Conservation (phyloP, 2,113 vertebrate species). For the Pyxicephalus adspersus region DNA sequence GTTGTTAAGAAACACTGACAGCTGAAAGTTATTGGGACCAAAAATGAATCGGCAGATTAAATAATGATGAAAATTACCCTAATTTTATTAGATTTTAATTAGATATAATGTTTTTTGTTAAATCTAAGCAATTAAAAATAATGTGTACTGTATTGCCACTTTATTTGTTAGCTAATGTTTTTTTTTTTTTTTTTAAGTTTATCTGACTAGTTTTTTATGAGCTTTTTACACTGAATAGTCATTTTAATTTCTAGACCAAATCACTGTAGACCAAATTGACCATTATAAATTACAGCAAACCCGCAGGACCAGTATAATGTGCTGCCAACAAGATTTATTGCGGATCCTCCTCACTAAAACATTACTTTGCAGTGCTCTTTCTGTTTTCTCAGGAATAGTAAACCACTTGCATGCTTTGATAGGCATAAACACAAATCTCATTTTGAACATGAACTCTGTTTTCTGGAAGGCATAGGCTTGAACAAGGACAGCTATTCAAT, state of each 20-base stretch:
- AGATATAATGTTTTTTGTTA: too few relatives aligned
- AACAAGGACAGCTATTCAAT: not conserved
- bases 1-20: too few relatives aligned
- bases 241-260: not conserved
- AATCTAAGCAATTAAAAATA: too few relatives aligned
- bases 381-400: not conserved
- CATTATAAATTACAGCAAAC: not conserved
- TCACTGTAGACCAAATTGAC: not conserved
- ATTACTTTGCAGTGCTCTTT: not conserved
- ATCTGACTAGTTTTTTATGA: too few relatives aligned
- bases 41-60: too few relatives aligned
- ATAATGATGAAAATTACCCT: too few relatives aligned
- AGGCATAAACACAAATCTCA: not conserved
- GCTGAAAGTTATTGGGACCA: too few relatives aligned
- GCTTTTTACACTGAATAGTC: not conserved
- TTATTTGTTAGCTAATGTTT: too few relatives aligned
- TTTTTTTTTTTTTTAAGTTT: too few relatives aligned
- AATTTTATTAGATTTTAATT: too few relatives aligned
- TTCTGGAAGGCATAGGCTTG: not conserved
- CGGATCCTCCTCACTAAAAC: not conserved
- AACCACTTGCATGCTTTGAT: not conserved
- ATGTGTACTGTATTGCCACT: too few relatives aligned
- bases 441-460: not conserved
- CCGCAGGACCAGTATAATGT: not conserved
- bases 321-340: not conserved